Evolutionary conservation across 2,113 vertebrate genomes (phyloP), one percentile per base, ranked within the genome.

Genomic region (Vicugna pacos): DNA sequence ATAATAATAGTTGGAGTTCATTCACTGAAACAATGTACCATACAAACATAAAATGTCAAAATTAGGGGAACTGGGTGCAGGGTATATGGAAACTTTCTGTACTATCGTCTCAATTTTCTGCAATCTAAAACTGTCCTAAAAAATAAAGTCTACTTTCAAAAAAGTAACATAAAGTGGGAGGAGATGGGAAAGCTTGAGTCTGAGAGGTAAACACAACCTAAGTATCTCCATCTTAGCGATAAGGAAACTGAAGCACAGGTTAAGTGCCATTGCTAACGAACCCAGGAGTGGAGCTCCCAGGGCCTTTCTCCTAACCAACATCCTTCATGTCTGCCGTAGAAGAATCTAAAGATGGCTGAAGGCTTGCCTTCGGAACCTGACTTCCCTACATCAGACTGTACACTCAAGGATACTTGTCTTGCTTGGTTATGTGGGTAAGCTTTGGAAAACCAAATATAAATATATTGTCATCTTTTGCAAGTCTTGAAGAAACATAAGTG

Each of bases 401-500:
- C 56, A 38, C 48, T 48, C 24, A 90, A 50, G 67, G 48, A 16
- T 48, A 69, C 6, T 70, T 64, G 46, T 38, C 67, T 86, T 22
- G 82, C 64, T 87, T 87, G 8, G 3, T 89, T 15, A 67, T 8
- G 8, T 22, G 4, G 46, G 22, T 11, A n/a, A 38, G 22, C 38
- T 79, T 88, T 56, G 46, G 76, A 58, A 94, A 91, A 70, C 28
- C 52, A 91, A 64, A 56, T 28, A 91, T 17, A 28, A 93, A 32
- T 32, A 50, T 77, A 13, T n/a, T 50, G 46, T 13, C 77, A 46
- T 58, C 62, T 85, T 93, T 46, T 28, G 6, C 6, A 82, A 64
- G n/a, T 72, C 54, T 48, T 54, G 1, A 52, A 69, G 38, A 67
- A 92, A 86, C 2, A 1, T 24, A 89, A 62, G 8, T 1, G 30